Percentiles rank a stretch among this genome's conserved stretches.
phyloP scores from a whole-genome alignment of 2,113 vertebrate species.

The Trichechus manatus region DNA sequence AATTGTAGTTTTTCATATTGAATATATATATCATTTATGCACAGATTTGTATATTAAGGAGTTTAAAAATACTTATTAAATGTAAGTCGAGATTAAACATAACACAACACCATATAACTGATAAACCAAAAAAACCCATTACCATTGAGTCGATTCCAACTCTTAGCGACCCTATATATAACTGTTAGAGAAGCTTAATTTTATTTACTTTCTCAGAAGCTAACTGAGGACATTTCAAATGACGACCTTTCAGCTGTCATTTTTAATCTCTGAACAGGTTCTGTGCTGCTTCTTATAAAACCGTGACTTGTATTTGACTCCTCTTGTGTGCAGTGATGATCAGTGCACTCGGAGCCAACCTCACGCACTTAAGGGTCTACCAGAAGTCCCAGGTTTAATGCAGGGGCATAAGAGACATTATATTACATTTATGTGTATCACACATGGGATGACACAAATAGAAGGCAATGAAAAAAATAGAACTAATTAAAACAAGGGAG shows the following conservation, averaged over 20 bases:
- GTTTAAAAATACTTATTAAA: conserved; percentile 6
- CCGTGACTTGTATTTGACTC: not conserved
- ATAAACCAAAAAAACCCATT: no score
- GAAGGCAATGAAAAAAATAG: not conserved
- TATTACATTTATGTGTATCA: not conserved
- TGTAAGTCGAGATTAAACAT: not conserved
- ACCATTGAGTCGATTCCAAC: no score
- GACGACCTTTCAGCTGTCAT: not conserved
- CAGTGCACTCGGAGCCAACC: not conserved
- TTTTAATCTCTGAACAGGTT: not conserved
- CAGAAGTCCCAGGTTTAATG: conserved; percentile 10
- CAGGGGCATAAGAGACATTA: not conserved
- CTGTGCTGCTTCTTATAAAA: not conserved
- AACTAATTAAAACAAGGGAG: conserved; percentile 67
- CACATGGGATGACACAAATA: not conserved
- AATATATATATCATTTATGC: not conserved
- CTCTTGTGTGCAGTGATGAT: not conserved
- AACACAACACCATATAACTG: not conserved
- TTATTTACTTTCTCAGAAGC: not conserved
- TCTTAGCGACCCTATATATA: not conserved
- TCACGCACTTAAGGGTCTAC: not conserved
- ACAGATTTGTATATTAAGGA: not conserved
- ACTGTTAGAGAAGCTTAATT: not conserved
- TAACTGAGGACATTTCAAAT: not conserved
- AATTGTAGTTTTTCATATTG: conserved; percentile 6